phyloP scores from a whole-genome alignment of 2,888 invertebrate genomes.

The Chrysolina americana region DNA sequence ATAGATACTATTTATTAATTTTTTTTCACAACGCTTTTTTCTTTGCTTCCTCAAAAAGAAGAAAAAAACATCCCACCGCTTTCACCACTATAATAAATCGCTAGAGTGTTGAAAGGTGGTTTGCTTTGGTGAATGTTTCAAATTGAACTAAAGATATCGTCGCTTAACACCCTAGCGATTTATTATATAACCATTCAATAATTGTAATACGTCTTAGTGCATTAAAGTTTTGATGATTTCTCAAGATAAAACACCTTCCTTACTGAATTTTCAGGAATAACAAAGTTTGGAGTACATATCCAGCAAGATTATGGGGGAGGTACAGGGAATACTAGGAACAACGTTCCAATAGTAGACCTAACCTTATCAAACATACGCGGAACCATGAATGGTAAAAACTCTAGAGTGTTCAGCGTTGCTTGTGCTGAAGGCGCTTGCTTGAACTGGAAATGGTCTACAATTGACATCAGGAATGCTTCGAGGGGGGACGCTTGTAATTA shows the following conservation, averaged over 20 bases:
- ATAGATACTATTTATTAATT: no score
- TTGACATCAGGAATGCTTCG: conserved; percentile 41
- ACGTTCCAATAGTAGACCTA: conserved; percentile 49
- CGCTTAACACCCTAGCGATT: no score
- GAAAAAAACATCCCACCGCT: no score
- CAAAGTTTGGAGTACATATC: conserved; percentile 49
- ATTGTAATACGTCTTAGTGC: no score
- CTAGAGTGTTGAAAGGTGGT: no score
- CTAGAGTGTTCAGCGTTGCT: conserved; percentile 43
- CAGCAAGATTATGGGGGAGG: conserved; percentile 50
- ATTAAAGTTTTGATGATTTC: no score
- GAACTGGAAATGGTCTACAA: conserved; percentile 49
- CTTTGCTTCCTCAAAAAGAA: no score
- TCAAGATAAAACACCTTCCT: neutral
- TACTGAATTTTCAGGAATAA: conserved; percentile 50
- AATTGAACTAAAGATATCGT: no score
- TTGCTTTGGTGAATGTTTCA: no score
- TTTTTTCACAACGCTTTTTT: no score
- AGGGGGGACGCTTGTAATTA: conserved; percentile 42
- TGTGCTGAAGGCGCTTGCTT: conserved; percentile 47
- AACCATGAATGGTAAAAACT: conserved; percentile 28
- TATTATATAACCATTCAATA: no score
- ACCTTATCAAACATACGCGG: conserved; percentile 39
- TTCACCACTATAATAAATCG: no score
- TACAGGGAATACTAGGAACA: conserved; percentile 45